Evolutionary conservation across 2,797 vertebrate genomes (phyloP), one percentile per base, ranked within the genome.

Genomic region (Cryptoblepharus egeriae): DNA sequence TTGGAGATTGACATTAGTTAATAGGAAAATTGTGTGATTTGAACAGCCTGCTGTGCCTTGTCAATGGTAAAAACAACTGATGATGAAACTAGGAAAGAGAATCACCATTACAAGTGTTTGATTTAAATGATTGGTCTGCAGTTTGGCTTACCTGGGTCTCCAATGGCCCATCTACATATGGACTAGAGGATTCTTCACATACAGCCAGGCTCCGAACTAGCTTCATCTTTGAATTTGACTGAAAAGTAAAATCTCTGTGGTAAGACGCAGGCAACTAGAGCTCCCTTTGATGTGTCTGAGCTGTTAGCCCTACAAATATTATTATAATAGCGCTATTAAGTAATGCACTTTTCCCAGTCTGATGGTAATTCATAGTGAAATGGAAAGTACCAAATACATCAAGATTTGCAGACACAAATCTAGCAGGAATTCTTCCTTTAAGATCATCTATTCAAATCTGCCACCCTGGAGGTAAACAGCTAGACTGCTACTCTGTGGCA

Each of bases 191-290:
- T 81, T 99, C 98, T 88, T 99, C 98, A 92, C 98, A 99, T 20
- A 99, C 98, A 82, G 98, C 98, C 90, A 99, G 96, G 93, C 98
- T 98, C 84, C 98, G 96, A 87, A 99, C 98, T 95, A 99, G 95
- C 91, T 99, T 99, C 84, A 99, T 95, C 95, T 99, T 99, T 61
- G 98, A 98, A 93, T 99, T 99, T 82, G 98, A 99, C 98, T 99
- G 93, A 30, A 88, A 89, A 70, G 75, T 28, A 73, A 74, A 89
- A 45, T 49, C 32, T 74, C 37, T 58, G 55, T 37, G 75, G 74
- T 79, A 42, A 90, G 76, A 24, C 74, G 76, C 67, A 9, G 74
- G n/a, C 1, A 15, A 5, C 11, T 2, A 28, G 9, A 71, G 12
- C 15, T 68, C 60, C 55, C 28, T 68, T 64, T 61, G 67, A 61